Evolutionary conservation across 2,113 vertebrate genomes (phyloP).

Genomic region (Epinephelus cyanopodus): DNA sequence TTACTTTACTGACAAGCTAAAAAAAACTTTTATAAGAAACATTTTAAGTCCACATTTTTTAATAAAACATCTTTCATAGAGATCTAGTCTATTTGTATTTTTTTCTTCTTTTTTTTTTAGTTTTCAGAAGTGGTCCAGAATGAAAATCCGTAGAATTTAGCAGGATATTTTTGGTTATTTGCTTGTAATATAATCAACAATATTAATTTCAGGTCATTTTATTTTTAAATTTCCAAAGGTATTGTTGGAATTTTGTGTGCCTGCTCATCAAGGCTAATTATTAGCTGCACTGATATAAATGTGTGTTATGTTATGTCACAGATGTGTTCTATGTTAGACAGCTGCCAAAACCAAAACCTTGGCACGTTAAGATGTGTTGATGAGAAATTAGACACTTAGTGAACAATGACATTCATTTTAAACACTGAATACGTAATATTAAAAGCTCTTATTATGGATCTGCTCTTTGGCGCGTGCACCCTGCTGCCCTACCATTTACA

Average conservation of each 20-base stretch:
- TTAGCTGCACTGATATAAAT: slow-evolving; percentile 26
- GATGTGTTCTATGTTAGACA: slow-evolving; percentile 24
- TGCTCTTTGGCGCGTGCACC: neutral
- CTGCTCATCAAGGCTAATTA: neutral
- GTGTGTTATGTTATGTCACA: neutral
- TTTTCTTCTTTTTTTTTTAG: neutral
- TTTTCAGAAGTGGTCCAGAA: no score
- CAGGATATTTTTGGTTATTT: no score
- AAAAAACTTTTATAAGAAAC: neutral
- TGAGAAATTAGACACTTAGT: slow-evolving; percentile 52
- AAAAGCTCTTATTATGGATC: slow-evolving; percentile 25
- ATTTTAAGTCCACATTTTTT: neutral
- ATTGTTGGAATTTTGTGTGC: no score
- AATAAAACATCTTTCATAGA: neutral
- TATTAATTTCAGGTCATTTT: no score
- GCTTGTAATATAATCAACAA: no score
- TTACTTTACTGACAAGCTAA: neutral
- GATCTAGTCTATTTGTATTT: neutral
- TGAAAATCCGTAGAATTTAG: no score
- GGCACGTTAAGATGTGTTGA: slow-evolving; percentile 5
- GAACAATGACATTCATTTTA: slow-evolving; percentile 30
- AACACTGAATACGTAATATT: slow-evolving; percentile 4
- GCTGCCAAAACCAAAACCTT: slow-evolving; percentile 44
- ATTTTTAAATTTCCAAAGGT: no score
- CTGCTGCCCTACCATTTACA: neutral